Evolutionary conservation across 2,888 invertebrate species (phyloP).

Genomic region (Leptinotarsa peninsularis): DNA sequence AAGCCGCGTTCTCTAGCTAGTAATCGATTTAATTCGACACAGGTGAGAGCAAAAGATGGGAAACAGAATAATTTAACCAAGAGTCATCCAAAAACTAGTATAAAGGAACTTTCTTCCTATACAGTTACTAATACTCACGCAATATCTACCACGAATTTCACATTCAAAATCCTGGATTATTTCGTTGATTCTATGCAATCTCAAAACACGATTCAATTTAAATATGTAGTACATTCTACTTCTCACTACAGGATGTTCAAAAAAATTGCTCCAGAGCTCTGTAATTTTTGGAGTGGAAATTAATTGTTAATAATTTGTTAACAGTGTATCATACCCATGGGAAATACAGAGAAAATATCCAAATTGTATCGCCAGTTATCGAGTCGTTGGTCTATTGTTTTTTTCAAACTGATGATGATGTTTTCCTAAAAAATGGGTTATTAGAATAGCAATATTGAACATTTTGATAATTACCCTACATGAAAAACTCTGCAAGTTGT

Average conservation of each 20-base stretch:
- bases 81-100: no score
- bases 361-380: conserved; percentile 69
- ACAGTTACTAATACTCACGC: not conserved
- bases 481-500: conserved; percentile 21
- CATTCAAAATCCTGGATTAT: conserved; percentile 68
- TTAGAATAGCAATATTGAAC: not conserved
- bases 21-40: no score
- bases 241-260: conserved; percentile 25
- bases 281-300: conserved; percentile 22
- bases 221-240: conserved; percentile 67
- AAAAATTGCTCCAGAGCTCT: conserved; percentile 38
- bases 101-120: no score
- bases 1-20: no score
- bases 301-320: not conserved
- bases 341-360: conserved; percentile 60
- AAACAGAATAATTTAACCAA: no score
- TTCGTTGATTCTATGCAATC: conserved; percentile 68
- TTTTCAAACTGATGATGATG: conserved; percentile 61
- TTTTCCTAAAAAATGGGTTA: conserved; percentile 60
- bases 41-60: no score
- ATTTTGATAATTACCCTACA: not conserved
- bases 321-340: conserved; percentile 29
- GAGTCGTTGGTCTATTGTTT: conserved; percentile 66
- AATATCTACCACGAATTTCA: conserved; percentile 54
- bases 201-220: conserved; percentile 69